Percentiles rank a stretch among this genome's conserved stretches.
Conservation (phyloP, 2,113 vertebrate genomes). For the rat (Rattus norvegicus) region DNA sequence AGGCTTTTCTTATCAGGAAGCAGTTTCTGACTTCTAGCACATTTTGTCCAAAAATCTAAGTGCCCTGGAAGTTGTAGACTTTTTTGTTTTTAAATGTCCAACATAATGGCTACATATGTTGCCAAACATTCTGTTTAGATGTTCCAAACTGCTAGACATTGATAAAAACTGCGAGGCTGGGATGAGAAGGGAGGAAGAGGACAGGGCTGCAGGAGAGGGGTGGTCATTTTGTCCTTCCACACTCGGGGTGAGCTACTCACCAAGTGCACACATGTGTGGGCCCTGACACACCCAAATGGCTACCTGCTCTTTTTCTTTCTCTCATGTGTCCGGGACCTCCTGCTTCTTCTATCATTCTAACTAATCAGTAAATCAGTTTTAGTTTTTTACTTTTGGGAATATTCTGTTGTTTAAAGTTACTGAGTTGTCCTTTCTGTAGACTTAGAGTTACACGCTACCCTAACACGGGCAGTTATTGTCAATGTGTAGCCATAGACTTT, state of each 20-base stretch:
- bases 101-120: background rate
- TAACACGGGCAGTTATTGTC: background rate
- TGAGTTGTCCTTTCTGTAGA: background rate
- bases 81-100: background rate
- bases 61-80: background rate
- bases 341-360: background rate
- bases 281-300: background rate
- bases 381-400: conserved; percentile 40
- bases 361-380: background rate
- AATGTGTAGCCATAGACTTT: background rate
- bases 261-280: background rate
- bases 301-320: background rate
- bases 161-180: background rate
- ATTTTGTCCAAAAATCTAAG: background rate
- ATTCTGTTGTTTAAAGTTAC: background rate
- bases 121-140: background rate
- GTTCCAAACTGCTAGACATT: background rate
- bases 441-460: background rate
- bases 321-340: background rate
- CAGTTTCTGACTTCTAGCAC: background rate
- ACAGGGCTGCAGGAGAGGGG: background rate
- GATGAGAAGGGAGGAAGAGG: background rate
- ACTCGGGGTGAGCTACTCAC: background rate
- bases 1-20: background rate
- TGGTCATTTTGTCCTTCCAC: background rate